phyloP scores from a whole-genome alignment of 1,140 invertebrate species.

The Trissolcus basalis region DNA sequence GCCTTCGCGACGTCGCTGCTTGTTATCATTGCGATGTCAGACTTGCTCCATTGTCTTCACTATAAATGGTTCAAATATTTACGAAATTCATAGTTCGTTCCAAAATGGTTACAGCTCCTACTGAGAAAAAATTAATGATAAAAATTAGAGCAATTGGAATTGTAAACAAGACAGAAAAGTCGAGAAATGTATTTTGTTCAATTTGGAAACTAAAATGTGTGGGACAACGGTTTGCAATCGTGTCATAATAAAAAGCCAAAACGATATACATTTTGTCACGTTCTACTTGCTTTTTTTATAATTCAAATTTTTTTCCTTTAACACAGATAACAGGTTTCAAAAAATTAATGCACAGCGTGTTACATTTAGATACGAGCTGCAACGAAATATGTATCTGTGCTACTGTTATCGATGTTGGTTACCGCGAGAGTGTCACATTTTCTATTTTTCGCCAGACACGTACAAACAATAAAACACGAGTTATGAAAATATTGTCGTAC shows the following conservation, averaged over 20 bases:
- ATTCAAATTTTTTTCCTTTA: slow-evolving; percentile 5
- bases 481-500: not conserved
- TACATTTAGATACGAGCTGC: slow-evolving; percentile 17
- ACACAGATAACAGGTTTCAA: slow-evolving; percentile 1
- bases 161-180: too few species aligned
- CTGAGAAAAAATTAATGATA: too few species aligned
- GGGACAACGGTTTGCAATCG: too few species aligned
- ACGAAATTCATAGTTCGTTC: too few species aligned
- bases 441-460: slow-evolving; percentile 14
- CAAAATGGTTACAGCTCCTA: too few species aligned
- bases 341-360: slow-evolving; percentile 20
- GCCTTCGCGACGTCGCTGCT: too few species aligned
- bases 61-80: too few species aligned
- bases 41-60: too few species aligned
- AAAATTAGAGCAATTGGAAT: too few species aligned
- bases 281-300: slow-evolving; percentile 6
- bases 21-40: too few species aligned
- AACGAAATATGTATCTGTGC: slow-evolving; percentile 11
- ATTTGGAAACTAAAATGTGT: too few species aligned
- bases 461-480: slow-evolving; percentile 4
- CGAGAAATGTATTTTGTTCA: too few species aligned
- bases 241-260: not conserved
- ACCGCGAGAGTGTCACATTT: slow-evolving; percentile 3
- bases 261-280: not conserved
- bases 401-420: slow-evolving; percentile 13